Base-by-base conservation (phyloP, 2,888 invertebrate species). In the Seira sanloemensis region DNA sequence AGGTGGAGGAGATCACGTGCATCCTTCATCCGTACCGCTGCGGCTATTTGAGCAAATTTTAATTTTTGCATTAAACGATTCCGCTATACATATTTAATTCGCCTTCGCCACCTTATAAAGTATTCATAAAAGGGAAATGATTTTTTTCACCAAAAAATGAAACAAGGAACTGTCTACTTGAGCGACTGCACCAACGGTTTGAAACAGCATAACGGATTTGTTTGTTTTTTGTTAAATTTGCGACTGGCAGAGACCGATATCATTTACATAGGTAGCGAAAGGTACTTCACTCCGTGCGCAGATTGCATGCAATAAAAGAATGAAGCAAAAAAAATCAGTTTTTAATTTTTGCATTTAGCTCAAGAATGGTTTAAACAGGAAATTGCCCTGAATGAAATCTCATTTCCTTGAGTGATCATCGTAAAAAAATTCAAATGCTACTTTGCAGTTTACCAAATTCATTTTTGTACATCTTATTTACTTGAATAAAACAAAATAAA, bases 341-440 rank as follows among this genome's bases (percentile, higher is more conserved):
- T 50, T 37, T 50, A 50, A 7, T 50, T 7, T 50, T 16, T 50
- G 50, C 50, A 50, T 12, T 2, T 50, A 50, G 16, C 66, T n/a
- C 62, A 23, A 75, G 46, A 66, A 69, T 50, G 78, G 16, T 73
- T 73, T 66, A 25, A 21, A 25, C 46, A 81, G 80, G 80, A 81
- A 81, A 81, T 81, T 75, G 69, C 23, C 68, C 66, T 68, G 69
- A 81, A 81, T 71, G 58, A 69, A 79, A 81, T 75, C 74, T 81
- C 80, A 81, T 81, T 81, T 81, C 80, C 80, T 81, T 81, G 58
- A 73, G 5, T 68, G 21, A 26, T 50, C n/a, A n/a, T n/a, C n/a
- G n/a, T n/a, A n/a, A n/a, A n/a, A n/a, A n/a, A n/a, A n/a, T n/a
- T n/a, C n/a, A n/a, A n/a, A n/a, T n/a, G n/a, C n/a, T n/a, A n/a